Base-by-base conservation (phyloP, 2,113 vertebrate species). In the Melospiza melodia region DNA sequence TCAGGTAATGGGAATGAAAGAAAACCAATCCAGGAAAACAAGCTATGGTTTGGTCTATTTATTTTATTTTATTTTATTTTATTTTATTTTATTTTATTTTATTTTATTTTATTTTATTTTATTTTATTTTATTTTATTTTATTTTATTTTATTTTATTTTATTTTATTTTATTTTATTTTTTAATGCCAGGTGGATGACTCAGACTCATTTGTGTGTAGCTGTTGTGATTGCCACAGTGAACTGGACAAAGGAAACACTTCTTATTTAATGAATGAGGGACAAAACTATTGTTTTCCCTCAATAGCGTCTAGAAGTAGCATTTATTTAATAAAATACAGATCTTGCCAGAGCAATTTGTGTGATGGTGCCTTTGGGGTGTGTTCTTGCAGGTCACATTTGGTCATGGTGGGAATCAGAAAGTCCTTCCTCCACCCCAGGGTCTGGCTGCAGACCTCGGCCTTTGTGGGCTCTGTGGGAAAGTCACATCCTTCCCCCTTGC, bases 161-260 rank as follows among this genome's bases (percentile, higher is more conserved):
- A 37, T 37, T 37, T 37, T 35, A 35, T 35, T 37, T 25, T 14
- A 41, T 25, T 63, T 55, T 30, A 27, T 19, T 19, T 85, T 86
- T 61, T 59, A 14, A 10, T 24, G 30, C 1, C 7, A 22, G 3
- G 8, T 2, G 1, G 3, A 19, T 85, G 39, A 52, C 5, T 48
- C 62, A 55, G 46, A n/a, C 7, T 41, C 1, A 0, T 65, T 65
- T 90, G 7, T 61, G 17, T 39, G 25, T 24, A 61, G n/a, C 24
- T 27, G 25, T 3, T 59, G 28, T 31, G 35, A 77, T 12, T 48
- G 33, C 9, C 52, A 58, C 18, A 63, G 9, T 24, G 18, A 79
- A 10, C 21, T 61, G 46, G 14, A 61, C 31, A 30, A 72, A 84
- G 21, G 4, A 75, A 95, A 52, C 7, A 20, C 5, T 81, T 73